Conservation (phyloP, 2,888 invertebrate genomes). For the Plagodis dolabraria region DNA sequence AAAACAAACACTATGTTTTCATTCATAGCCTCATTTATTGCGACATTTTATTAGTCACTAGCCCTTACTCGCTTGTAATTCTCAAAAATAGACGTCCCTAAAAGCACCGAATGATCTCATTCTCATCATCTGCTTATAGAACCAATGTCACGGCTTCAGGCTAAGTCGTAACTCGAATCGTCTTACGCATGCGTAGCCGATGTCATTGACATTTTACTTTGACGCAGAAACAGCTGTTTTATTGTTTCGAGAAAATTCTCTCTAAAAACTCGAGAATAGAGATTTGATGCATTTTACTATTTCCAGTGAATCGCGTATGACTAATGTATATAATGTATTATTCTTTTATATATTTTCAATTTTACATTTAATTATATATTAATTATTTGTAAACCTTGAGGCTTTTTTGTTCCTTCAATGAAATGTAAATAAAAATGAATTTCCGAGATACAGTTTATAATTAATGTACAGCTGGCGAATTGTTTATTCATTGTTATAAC, state of each 20-base stretch:
- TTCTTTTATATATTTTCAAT: too few relatives aligned
- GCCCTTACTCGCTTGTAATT: constrained; percentile 1
- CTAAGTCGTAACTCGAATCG: constrained; percentile 35
- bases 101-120: constrained; percentile 29
- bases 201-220: constrained; percentile 35
- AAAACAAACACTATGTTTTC: not conserved
- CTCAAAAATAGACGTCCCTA: constrained; percentile 12
- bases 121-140: constrained; percentile 32
- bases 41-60: constrained; percentile 8
- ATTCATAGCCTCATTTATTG: constrained; percentile 6
- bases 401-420: too few relatives aligned
- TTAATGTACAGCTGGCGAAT: too few relatives aligned
- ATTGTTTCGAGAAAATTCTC: constrained; percentile 27
- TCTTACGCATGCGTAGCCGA: constrained; percentile 33
- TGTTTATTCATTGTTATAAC: too few relatives aligned
- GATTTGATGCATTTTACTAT: constrained; percentile 8
- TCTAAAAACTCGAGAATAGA: too few relatives aligned
- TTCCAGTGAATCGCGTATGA: not conserved
- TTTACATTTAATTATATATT: too few relatives aligned
- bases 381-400: too few relatives aligned
- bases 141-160: constrained; percentile 37
- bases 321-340: too few relatives aligned
- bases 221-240: constrained; percentile 26
- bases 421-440: too few relatives aligned
- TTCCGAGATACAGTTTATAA: too few relatives aligned